phyloP scores from a whole-genome alignment of 2,113 vertebrate species.

The Mus pahari region DNA sequence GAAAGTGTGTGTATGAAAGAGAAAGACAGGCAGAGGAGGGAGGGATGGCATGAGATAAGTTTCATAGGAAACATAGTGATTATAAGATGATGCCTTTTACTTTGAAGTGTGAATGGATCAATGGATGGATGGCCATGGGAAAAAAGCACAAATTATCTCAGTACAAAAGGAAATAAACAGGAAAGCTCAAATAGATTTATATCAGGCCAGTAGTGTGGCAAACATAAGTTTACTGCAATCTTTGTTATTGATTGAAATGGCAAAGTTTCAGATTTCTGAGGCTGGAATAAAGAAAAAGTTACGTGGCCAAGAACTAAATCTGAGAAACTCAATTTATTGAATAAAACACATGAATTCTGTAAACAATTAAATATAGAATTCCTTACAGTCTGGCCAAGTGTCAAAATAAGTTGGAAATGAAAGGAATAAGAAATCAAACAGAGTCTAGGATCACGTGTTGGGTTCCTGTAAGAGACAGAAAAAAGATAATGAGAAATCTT shows the following conservation, averaged over 20 bases:
- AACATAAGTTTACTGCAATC: constrained; percentile 6
- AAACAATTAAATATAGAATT: constrained; percentile 35
- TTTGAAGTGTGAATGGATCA: neutral
- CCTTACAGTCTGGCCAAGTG: neutral
- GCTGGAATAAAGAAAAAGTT: neutral
- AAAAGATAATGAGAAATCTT: neutral
- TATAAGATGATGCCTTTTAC: constrained; percentile 18
- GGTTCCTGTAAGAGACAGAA: neutral
- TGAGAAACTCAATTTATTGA: constrained; percentile 9
- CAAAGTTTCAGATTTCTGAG: constrained; percentile 37
- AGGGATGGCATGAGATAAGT: neutral
- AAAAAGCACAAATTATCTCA: neutral
- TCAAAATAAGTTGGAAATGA: constrained; percentile 47
- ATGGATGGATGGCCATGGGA: neutral
- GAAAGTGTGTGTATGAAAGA: neutral
- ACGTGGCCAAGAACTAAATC: neutral
- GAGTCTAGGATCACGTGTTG: neutral
- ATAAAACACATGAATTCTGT: constrained; percentile 13
- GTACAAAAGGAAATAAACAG: constrained; percentile 35
- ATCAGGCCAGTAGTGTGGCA: constrained; percentile 30
- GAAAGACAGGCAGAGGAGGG: neutral
- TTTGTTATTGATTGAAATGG: constrained; percentile 39
- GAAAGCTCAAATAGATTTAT: constrained; percentile 12
- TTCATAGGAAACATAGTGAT: neutral
- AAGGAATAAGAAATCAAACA: constrained; percentile 15